Conservation (phyloP, 2,888 invertebrate species). For the Tribolium freemani region DNA sequence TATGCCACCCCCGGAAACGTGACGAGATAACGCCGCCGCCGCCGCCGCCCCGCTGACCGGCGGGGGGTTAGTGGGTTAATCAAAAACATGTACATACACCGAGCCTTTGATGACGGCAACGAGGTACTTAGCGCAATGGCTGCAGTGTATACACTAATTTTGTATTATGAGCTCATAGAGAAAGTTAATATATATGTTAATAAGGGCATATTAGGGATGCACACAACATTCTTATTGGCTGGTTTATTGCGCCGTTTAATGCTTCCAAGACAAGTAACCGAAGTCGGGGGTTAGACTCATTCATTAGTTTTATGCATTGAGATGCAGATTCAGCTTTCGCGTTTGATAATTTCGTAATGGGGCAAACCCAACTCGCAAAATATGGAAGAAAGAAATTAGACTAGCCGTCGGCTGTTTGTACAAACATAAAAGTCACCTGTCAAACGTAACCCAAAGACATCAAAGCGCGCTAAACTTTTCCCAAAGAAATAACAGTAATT, state of each 20-base stretch:
- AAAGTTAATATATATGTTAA: slow-evolving; percentile 67
- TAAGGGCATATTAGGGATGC: slow-evolving; percentile 61
- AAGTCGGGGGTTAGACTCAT: slow-evolving; percentile 44
- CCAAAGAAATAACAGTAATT: slow-evolving; percentile 44
- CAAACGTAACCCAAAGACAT: slow-evolving; percentile 20
- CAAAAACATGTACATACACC: slow-evolving; percentile 20
- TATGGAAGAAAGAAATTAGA: background rate
- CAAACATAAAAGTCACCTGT: slow-evolving; percentile 40
- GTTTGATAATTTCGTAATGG: slow-evolving; percentile 1
- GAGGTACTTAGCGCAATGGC: background rate
- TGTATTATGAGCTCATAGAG: slow-evolving; percentile 49
- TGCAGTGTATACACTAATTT: slow-evolving; percentile 8
- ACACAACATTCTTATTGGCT: slow-evolving; percentile 59
- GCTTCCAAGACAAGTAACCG: slow-evolving; percentile 48
- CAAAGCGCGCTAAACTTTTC: slow-evolving; percentile 30
- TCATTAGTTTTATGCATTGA: slow-evolving; percentile 52
- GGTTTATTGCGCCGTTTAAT: slow-evolving; percentile 62
- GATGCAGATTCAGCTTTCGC: slow-evolving; percentile 48
- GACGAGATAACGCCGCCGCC: slow-evolving; percentile 37
- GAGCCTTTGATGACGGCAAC: background rate
- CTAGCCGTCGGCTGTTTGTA: slow-evolving; percentile 14
- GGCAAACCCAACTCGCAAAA: background rate
- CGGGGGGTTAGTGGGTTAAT: slow-evolving; percentile 25
- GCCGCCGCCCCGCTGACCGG: slow-evolving; percentile 2
- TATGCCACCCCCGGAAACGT: slow-evolving; percentile 40